These are phyloP conservation scores for Lates calcarifer DNA, from an alignment of 2,113 vertebrate species.

Conservation along the genomic window DNA sequence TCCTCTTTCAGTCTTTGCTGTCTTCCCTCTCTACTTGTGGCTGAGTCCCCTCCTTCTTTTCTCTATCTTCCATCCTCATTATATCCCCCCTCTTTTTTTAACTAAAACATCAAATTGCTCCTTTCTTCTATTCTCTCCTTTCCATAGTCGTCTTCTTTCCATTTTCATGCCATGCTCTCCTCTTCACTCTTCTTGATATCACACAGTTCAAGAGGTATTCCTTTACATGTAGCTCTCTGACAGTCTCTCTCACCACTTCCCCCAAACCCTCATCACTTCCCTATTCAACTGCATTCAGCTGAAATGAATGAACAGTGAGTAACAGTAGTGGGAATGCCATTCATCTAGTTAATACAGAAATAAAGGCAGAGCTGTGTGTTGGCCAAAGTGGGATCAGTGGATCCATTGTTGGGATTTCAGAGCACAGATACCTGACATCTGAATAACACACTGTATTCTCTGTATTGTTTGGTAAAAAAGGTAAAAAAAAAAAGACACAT, in stretches of 20 bases:
- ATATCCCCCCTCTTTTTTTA: background rate
- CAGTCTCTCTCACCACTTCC: background rate
- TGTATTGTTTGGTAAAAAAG: background rate
- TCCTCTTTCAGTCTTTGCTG: no score
- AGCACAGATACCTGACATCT: background rate
- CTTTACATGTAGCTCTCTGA: background rate
- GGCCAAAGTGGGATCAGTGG: background rate
- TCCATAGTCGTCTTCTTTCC: background rate
- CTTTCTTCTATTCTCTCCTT: background rate
- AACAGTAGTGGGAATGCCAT: background rate
- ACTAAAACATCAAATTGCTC: background rate
- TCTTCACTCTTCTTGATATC: background rate
- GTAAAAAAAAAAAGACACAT: no score
- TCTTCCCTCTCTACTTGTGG: background rate
- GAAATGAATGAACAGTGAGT: constrained; percentile 8
- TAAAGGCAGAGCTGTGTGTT: background rate
- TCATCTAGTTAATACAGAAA: constrained; percentile 17
- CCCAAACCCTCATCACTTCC: background rate
- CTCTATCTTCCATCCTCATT: no score
- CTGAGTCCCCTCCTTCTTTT: no score
- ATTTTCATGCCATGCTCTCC: background rate
- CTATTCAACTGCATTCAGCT: background rate
- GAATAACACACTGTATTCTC: background rate
- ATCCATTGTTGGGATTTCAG: constrained; percentile 6
- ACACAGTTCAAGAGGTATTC: background rate